These are phyloP conservation scores for Watsonalla binaria DNA, from an alignment of 2,888 invertebrate genomes.

Conservation along the genomic window DNA sequence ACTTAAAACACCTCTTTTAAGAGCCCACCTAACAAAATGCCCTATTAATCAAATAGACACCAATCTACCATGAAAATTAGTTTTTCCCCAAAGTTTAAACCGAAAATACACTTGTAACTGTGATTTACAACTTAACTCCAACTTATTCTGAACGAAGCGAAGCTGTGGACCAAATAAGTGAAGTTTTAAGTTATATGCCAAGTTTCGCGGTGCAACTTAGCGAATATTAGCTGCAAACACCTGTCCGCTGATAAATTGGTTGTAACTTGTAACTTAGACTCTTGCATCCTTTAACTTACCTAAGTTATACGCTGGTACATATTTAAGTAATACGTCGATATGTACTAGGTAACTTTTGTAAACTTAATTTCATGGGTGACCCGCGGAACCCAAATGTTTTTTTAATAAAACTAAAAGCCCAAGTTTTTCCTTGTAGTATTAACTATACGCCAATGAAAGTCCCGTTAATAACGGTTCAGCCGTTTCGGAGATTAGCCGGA, in stretches of 20 bases:
- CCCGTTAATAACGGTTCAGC: too few species aligned
- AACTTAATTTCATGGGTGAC: too few species aligned
- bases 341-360: too few species aligned
- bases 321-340: background rate
- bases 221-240: constrained; percentile 29
- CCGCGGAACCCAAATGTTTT: too few species aligned
- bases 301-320: background rate
- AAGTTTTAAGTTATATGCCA: constrained; percentile 1
- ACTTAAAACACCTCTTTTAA: background rate
- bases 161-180: background rate
- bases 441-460: too few species aligned
- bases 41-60: background rate
- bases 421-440: too few species aligned
- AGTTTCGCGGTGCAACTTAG: background rate
- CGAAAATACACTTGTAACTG: background rate
- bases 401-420: too few species aligned
- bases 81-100: background rate
- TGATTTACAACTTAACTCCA: background rate
- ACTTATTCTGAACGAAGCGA: background rate
- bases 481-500: too few species aligned
- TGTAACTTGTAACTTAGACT: background rate
- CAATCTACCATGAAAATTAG: background rate
- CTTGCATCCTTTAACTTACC: background rate
- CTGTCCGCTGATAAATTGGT: constrained; percentile 34
- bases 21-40: background rate